Percentiles rank a stretch among this genome's conserved stretches.
phyloP scores from a whole-genome alignment of 2,113 vertebrate species.

The Eptesicus fuscus region DNA sequence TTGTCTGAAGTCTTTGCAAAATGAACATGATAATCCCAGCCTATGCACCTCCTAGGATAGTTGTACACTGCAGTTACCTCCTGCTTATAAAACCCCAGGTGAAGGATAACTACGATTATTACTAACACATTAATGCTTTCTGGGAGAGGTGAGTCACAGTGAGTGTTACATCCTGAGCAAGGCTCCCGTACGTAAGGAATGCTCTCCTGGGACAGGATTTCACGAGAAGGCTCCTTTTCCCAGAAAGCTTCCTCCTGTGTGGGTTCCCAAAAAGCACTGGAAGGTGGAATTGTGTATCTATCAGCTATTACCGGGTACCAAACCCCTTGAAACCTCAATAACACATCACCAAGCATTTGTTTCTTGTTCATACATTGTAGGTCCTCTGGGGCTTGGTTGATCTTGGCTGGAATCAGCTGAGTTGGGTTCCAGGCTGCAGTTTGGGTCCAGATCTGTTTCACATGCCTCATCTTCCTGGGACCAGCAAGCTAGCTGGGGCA shows the following conservation, averaged over 20 bases:
- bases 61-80: not conserved
- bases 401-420: not conserved
- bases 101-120: slow-evolving; percentile 21
- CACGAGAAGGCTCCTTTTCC: not conserved
- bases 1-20: not conserved
- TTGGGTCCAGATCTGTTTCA: not conserved
- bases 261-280: not conserved
- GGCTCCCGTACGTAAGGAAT: not conserved
- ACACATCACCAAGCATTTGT: not conserved
- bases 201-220: not conserved
- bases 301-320: fast-evolving
- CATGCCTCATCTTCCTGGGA: not conserved
- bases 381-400: not conserved
- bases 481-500: not conserved
- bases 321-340: not conserved
- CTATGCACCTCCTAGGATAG: not conserved
- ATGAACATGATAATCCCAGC: not conserved
- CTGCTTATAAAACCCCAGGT: slow-evolving; percentile 20
- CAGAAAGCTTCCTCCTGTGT: not conserved
- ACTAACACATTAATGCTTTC: not conserved
- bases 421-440: not conserved
- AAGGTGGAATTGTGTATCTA: not conserved
- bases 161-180: not conserved
- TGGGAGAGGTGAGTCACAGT: slow-evolving; percentile 37
- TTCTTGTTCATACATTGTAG: fast-evolving